Conservation (phyloP, 2,113 vertebrate genomes). For the Brachirus orientalis region DNA sequence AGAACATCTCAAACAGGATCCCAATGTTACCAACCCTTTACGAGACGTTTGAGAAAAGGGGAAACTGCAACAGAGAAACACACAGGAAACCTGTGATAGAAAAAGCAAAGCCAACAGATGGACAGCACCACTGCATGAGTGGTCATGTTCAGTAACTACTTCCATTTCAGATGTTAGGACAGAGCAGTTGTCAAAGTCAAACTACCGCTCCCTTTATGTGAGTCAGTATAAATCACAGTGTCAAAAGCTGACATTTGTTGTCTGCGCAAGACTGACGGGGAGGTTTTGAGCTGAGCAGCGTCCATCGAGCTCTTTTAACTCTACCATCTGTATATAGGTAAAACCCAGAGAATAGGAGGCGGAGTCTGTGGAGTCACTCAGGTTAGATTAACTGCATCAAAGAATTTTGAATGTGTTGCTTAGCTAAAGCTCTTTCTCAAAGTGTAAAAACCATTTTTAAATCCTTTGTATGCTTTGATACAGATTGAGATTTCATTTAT, state of each 20-base stretch:
- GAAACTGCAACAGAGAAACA: slow-evolving; percentile 10
- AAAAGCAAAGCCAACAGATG: neutral
- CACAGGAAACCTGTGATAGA: slow-evolving; percentile 5
- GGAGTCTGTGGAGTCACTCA: too few relatives aligned
- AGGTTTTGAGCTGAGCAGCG: too few relatives aligned
- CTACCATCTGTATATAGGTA: too few relatives aligned
- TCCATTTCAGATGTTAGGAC: slow-evolving; percentile 10
- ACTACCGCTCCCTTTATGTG: slow-evolving; percentile 6
- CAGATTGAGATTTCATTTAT: neutral
- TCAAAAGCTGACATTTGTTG: neutral
- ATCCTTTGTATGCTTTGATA: neutral
- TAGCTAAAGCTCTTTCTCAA: too few relatives aligned
- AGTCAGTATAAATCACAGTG: neutral
- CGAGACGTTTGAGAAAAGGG: neutral
- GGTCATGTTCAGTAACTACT: neutral
- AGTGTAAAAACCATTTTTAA: too few relatives aligned
- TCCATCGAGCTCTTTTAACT: too few relatives aligned
- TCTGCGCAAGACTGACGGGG: too few relatives aligned
- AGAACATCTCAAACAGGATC: slow-evolving; percentile 51
- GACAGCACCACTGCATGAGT: neutral
- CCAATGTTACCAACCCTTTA: slow-evolving; percentile 60
- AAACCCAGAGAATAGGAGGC: too few relatives aligned
- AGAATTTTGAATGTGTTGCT: too few relatives aligned
- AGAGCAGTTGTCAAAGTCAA: neutral
- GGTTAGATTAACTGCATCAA: too few relatives aligned